These are phyloP conservation scores for Crotalus helleri DNA, from an alignment of 2,113 vertebrate species.

Conservation along the genomic window DNA sequence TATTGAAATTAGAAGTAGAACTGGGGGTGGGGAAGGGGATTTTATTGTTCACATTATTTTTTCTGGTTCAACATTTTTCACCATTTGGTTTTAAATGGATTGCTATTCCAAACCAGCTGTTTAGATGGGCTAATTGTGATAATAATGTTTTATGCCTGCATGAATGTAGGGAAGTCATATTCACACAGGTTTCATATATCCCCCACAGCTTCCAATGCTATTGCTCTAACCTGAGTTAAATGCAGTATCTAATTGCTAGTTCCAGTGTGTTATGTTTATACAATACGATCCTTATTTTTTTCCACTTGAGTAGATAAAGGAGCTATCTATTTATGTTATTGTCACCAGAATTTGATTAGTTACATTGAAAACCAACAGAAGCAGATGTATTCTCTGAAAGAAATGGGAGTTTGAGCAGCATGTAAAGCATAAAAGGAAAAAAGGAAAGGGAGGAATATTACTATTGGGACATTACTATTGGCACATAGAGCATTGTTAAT, in stretches of 20 bases:
- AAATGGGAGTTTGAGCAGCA: constrained; percentile 39
- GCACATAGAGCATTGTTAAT: background rate
- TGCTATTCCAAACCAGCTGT: constrained; percentile 32
- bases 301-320: constrained; percentile 60
- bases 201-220: constrained; percentile 39
- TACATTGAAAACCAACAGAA: constrained; percentile 47
- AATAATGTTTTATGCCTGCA: constrained; percentile 33
- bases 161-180: constrained; percentile 10
- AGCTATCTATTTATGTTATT: constrained; percentile 64
- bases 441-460: background rate
- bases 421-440: constrained; percentile 3
- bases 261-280: constrained; percentile 60
- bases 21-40: background rate
- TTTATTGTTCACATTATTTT: background rate
- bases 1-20: background rate
- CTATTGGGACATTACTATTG: background rate
- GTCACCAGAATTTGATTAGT: constrained; percentile 51
- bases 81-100: constrained; percentile 28
- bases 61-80: background rate
- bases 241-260: constrained; percentile 59
- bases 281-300: constrained; percentile 65
- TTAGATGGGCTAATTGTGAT: constrained; percentile 39
- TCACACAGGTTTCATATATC: constrained; percentile 26
- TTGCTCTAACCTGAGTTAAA: constrained; percentile 53
- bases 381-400: constrained; percentile 45